Evolutionary conservation across 1,140 invertebrate genomes (phyloP), one percentile per base, ranked within the genome.

Genomic region (Neocloeon triangulifer): DNA sequence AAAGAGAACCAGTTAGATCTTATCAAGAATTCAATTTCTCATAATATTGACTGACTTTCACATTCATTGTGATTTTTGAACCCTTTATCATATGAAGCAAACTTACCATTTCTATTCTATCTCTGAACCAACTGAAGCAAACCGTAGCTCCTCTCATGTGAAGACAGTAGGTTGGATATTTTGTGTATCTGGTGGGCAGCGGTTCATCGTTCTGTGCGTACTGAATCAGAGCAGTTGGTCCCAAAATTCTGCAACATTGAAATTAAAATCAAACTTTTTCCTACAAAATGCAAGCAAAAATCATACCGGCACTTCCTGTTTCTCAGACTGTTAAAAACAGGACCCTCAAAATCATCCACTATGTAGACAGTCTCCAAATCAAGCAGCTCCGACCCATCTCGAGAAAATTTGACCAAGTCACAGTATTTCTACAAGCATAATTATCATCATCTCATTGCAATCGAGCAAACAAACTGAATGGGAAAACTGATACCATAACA

Each of bases 101-200:
- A 52, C 58, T 69, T 52, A 80, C 79, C 61, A 86, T 56, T 62
- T 85, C 76, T 55, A 80, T 75, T 49, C 79, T 79, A 45, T 74
- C 72, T 39, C 77, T 61, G 51, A 91, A 86, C 32, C 84, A 82
- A 25, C 80, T 86, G 57, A 91, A 86, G 50, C 79, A 85, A 39
- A 88, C 66, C 47, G 85, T 66, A 14, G 75, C 65, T 30, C 78
- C 76, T 40, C 66, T 62, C 81, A 91, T 89, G 19, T 79, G 64
- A 42, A 74, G 65, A 51, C 75, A 81, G 53, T 77, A 91, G 42
- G 88, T 61, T 34, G 85, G 85, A n/a, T n/a, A n/a, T n/a, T n/a
- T n/a, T n/a, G n/a, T n/a, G n/a, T n/a, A n/a, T 31, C 84, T 61
- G 42, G 67, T 64, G 4, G 59, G 56, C 5, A 49, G 65, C 44